Percentiles rank a stretch among this genome's conserved stretches.
These are phyloP conservation scores for Anniella stebbinsi DNA, from an alignment of 2,797 vertebrate genomes.

Conservation along the genomic window DNA sequence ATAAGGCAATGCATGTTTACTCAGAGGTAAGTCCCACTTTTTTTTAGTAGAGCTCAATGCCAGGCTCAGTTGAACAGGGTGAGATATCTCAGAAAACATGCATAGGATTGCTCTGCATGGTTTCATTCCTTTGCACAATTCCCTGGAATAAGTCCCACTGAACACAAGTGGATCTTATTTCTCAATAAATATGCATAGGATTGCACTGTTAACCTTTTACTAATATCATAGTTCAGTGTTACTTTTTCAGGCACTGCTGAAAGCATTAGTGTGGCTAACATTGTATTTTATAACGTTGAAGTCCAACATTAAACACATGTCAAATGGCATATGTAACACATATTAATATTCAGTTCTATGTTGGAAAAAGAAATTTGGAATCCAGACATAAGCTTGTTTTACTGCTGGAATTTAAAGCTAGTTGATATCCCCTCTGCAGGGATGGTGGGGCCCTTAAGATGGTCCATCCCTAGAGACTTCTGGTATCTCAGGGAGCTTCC, in stretches of 20 bases:
- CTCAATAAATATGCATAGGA: neutral
- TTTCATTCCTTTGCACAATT: neutral
- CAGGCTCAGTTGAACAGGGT: neutral
- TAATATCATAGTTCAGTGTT: neutral
- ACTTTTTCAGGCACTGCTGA: neutral
- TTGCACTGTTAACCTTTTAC: neutral
- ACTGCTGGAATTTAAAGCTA: neutral
- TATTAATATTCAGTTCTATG: neutral
- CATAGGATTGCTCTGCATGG: neutral
- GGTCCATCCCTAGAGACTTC: too few relatives aligned
- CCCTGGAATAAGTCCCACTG: neutral
- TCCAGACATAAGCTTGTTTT: neutral
- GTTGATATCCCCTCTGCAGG: neutral
- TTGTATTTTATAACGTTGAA: neutral
- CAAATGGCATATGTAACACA: neutral
- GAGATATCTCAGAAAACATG: neutral
- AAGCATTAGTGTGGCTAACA: too few relatives aligned
- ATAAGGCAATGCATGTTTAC: neutral
- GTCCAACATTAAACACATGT: neutral
- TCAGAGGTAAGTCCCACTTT: neutral
- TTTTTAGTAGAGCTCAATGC: neutral
- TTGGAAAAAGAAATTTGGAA: neutral
- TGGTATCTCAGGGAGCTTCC: too few relatives aligned
- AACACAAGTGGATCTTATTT: neutral
- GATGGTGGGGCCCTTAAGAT: too few relatives aligned